Conservation (phyloP, 2,113 vertebrate genomes). For the Oreochromis spilurus region DNA sequence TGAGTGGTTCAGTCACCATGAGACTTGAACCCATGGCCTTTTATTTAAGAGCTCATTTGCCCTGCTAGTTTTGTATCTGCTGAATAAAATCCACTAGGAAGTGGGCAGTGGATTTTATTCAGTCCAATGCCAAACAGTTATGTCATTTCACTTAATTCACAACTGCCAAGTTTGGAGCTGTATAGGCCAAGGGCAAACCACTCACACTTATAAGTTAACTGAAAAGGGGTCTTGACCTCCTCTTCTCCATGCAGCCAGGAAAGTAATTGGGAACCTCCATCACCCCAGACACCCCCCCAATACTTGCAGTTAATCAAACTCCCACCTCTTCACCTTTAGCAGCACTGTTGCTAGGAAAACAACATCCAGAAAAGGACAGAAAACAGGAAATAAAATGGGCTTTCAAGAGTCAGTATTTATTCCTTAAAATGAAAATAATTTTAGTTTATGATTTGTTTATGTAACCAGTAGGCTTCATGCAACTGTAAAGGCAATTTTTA, state of each 20-base stretch:
- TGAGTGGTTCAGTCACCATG: not conserved
- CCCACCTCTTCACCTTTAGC: constrained; percentile 3
- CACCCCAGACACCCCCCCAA: not conserved
- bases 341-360: not conserved
- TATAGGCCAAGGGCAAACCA: not conserved
- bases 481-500: not conserved
- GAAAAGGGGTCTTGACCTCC: constrained; percentile 1
- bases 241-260: not conserved
- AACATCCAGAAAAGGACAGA: not conserved
- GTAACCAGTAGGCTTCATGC: not conserved
- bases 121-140: not conserved
- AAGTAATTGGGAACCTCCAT: constrained; percentile 42
- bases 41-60: not conserved
- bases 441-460: not conserved
- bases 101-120: not conserved
- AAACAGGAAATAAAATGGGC: not conserved
- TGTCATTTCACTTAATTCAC: not conserved
- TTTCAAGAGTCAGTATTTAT: not conserved
- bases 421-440: not conserved
- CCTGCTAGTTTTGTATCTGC: not conserved
- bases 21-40: not conserved
- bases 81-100: not conserved
- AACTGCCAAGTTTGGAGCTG: not conserved
- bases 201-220: not conserved
- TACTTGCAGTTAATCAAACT: constrained; percentile 8